These are phyloP conservation scores for Meliscaeva auricollis DNA, from an alignment of 2,888 invertebrate genomes.

Conservation along the genomic window DNA sequence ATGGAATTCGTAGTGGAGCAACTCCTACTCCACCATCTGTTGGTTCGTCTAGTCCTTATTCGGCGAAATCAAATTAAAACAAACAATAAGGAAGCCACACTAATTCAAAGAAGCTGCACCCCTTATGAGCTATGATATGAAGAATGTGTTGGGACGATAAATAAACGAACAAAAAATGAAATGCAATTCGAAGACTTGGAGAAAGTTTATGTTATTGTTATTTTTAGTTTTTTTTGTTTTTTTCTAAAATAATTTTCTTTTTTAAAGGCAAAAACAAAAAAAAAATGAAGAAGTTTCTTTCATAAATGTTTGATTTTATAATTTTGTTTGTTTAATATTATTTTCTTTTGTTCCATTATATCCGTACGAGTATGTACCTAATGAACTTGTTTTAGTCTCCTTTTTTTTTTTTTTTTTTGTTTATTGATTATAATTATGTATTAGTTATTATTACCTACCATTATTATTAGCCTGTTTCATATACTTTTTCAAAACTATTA, in stretches of 20 bases:
- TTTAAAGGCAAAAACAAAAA: slow-evolving; percentile 19
- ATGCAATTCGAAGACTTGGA: slow-evolving; percentile 43
- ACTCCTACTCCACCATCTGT: slow-evolving; percentile 84
- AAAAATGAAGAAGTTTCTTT: slow-evolving; percentile 44
- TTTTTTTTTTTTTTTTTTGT: slow-evolving; percentile 47
- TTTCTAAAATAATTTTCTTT: slow-evolving; percentile 24
- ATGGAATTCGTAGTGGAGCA: slow-evolving; percentile 84
- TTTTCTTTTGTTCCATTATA: slow-evolving; percentile 60
- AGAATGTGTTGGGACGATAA: slow-evolving; percentile 33
- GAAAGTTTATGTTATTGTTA: slow-evolving; percentile 45
- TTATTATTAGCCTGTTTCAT: slow-evolving; percentile 55
- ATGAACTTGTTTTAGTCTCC: slow-evolving; percentile 57
- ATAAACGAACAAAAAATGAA: slow-evolving; percentile 57
- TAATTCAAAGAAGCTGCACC: slow-evolving; percentile 21
- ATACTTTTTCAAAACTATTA: slow-evolving; percentile 60
- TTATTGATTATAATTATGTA: slow-evolving; percentile 55
- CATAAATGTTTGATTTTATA: slow-evolving; percentile 28
- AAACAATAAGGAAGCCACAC: slow-evolving; percentile 1
- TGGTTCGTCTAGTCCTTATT: slow-evolving; percentile 83
- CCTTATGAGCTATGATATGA: slow-evolving; percentile 11
- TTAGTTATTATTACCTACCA: slow-evolving; percentile 39
- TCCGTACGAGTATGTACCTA: slow-evolving; percentile 26
- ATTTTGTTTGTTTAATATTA: slow-evolving; percentile 61
- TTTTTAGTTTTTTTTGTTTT: slow-evolving; percentile 33
- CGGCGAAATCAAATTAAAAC: slow-evolving; percentile 81